These are phyloP conservation scores for Cephus pulcher DNA, from an alignment of 2,888 invertebrate species.

Conservation along the genomic window DNA sequence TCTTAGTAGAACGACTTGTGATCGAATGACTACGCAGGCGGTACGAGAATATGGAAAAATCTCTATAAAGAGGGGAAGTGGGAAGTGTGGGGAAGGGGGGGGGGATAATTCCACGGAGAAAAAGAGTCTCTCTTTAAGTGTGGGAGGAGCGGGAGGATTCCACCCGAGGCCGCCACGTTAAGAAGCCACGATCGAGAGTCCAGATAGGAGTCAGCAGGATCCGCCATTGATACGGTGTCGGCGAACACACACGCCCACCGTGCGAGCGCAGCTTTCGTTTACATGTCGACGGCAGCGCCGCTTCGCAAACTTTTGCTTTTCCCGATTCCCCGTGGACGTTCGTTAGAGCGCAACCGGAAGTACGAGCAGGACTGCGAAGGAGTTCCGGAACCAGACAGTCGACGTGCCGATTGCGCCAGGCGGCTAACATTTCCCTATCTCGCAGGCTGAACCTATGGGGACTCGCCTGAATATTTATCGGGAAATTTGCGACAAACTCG, in stretches of 20 bases:
- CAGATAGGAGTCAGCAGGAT: conserved; percentile 44
- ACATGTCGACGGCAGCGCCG: not conserved
- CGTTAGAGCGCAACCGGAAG: conserved; percentile 7
- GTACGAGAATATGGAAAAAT: too few species aligned
- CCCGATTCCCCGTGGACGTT: not conserved
- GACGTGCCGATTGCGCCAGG: not conserved
- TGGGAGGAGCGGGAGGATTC: not conserved
- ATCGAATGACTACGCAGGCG: too few species aligned
- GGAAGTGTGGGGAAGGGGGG: too few species aligned
- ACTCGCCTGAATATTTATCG: too few species aligned
- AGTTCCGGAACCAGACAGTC: conserved; percentile 12
- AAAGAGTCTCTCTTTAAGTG: too few species aligned
- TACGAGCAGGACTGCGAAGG: conserved; percentile 15
- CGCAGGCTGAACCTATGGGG: too few species aligned
- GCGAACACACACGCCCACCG: conserved; percentile 4
- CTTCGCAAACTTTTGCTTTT: not conserved
- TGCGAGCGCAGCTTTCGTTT: not conserved
- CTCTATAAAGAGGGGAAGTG: too few species aligned
- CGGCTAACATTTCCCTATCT: conserved; percentile 14
- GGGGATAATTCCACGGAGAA: too few species aligned
- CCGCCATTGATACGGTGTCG: conserved; percentile 60
- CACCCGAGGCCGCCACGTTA: conserved; percentile 22
- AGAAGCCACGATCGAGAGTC: conserved; percentile 44
- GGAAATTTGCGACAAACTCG: too few species aligned
- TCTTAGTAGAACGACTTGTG: too few species aligned